These are phyloP conservation scores for Ciona savignyi DNA, from an alignment of 23 tunicate species.

Conservation along the genomic window DNA sequence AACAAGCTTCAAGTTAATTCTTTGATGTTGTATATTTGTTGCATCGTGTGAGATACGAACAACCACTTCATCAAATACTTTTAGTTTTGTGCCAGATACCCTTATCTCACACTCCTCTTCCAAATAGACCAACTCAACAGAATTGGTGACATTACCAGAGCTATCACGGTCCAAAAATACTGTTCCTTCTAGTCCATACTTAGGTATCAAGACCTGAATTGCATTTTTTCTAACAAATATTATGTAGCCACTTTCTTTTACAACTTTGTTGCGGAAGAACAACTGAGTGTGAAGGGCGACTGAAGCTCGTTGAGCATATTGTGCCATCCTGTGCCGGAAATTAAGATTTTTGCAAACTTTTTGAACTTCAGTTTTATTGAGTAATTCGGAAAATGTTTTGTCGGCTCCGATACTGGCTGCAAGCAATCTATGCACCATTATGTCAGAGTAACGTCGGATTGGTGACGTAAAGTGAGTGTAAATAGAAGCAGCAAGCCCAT, in stretches of 20 bases:
- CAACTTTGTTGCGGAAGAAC: slow-evolving; percentile 70
- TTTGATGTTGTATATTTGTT: slow-evolving; percentile 71
- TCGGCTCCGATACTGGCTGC: slow-evolving; percentile 97
- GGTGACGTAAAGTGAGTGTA: slow-evolving; percentile 99
- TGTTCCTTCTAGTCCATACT: slow-evolving; percentile 94
- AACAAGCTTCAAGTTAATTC: slow-evolving; percentile 68
- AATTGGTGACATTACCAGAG: slow-evolving; percentile 19
- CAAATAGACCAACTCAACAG: slow-evolving; percentile 20
- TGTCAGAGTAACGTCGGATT: slow-evolving; percentile 92
- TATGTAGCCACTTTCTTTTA: slow-evolving; percentile 71
- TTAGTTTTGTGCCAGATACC: slow-evolving; percentile 23
- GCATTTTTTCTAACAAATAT: slow-evolving; percentile 88
- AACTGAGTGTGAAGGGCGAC: slow-evolving; percentile 89
- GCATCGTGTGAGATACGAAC: slow-evolving; percentile 88
- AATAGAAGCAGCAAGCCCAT: slow-evolving; percentile 95
- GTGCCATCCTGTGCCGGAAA: slow-evolving; percentile 93
- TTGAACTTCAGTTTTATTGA: slow-evolving; percentile 77
- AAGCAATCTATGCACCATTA: slow-evolving; percentile 83
- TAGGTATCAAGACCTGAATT: slow-evolving; percentile 75
- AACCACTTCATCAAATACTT: slow-evolving; percentile 80
- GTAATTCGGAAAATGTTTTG: slow-evolving; percentile 51
- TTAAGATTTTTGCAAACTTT: slow-evolving; percentile 80
- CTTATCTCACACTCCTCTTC: slow-evolving; percentile 64
- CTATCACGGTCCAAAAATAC: slow-evolving; percentile 68
- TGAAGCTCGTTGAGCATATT: slow-evolving; percentile 91